A percentile compares a stretch with the other conserved stretches of the same genome.
phyloP scores from a whole-genome alignment of 2,113 vertebrate species.

The Syngnathus typhle region DNA sequence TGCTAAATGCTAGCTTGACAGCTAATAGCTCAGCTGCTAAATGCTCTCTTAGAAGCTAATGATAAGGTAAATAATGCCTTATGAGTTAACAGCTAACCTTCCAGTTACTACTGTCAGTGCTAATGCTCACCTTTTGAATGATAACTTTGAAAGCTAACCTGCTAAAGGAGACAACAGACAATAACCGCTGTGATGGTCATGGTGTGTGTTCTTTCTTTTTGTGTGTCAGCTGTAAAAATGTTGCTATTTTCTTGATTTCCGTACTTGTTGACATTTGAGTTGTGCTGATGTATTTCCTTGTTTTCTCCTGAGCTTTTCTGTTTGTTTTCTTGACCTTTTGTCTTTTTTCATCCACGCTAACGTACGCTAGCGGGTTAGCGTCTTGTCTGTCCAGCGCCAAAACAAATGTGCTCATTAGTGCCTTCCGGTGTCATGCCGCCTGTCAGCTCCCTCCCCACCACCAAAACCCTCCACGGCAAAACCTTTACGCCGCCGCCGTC shows the following conservation, averaged over 20 bases:
- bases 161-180: not conserved
- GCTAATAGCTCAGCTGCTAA: too few relatives aligned
- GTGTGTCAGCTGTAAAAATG: conserved; percentile 15
- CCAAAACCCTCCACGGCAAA: not conserved
- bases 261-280: conserved; percentile 21
- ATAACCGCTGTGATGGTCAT: not conserved
- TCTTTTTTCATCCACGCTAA: conserved; percentile 46
- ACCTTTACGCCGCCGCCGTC: conserved; percentile 13
- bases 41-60: too few relatives aligned
- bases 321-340: conserved; percentile 68
- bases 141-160: not conserved
- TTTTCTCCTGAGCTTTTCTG: conserved; percentile 45
- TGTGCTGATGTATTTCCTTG: conserved; percentile 39
- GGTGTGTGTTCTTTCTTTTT: not conserved
- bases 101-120: not conserved
- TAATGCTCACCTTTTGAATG: not conserved
- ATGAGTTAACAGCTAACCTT: not conserved
- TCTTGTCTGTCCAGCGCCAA: conserved; percentile 51
- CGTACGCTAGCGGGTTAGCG: conserved; percentile 22
- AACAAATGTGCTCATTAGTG: conserved; percentile 71
- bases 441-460: conserved; percentile 27
- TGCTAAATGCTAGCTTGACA: not conserved
- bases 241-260: conserved; percentile 28
- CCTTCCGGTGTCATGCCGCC: conserved; percentile 51
- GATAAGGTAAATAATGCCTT: not conserved